Conservation (phyloP, 2,113 vertebrate genomes). For the Cyprinodon tularosa region DNA sequence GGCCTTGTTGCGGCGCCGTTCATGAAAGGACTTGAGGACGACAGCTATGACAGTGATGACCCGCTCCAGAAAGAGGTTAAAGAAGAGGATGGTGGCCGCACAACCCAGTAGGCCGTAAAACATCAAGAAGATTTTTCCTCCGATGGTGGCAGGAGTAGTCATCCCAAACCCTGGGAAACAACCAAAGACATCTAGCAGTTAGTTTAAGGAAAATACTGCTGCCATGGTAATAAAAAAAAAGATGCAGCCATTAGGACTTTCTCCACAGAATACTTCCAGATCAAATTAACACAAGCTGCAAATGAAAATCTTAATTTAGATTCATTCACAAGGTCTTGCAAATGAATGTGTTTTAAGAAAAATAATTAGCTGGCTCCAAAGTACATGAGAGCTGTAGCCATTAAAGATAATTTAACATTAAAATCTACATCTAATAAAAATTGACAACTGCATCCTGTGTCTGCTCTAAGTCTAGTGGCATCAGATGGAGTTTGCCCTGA, state of each 20-base stretch:
- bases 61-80: constrained; percentile 96
- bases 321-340: too few species aligned
- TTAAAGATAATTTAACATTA: too few species aligned
- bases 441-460: too few species aligned
- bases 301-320: too few species aligned
- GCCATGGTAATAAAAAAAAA: not conserved
- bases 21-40: constrained; percentile 86
- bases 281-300: too few species aligned
- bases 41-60: constrained; percentile 92
- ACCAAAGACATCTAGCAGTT: constrained; percentile 5
- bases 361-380: too few species aligned
- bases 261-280: not conserved
- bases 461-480: too few species aligned
- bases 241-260: not conserved
- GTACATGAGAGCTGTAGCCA: too few species aligned
- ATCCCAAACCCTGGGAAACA: constrained; percentile 92
- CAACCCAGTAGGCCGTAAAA: constrained; percentile 95
- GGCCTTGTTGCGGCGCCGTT: constrained; percentile 83
- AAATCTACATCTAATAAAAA: too few species aligned
- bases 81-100: constrained; percentile 94
- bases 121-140: constrained; percentile 95
- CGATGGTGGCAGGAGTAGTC: constrained; percentile 92
- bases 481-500: too few species aligned
- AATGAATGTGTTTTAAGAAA: too few species aligned
- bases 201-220: not conserved